These are phyloP conservation scores for Blastobasis adustella DNA, from an alignment of 2,888 invertebrate genomes.

Conservation along the genomic window DNA sequence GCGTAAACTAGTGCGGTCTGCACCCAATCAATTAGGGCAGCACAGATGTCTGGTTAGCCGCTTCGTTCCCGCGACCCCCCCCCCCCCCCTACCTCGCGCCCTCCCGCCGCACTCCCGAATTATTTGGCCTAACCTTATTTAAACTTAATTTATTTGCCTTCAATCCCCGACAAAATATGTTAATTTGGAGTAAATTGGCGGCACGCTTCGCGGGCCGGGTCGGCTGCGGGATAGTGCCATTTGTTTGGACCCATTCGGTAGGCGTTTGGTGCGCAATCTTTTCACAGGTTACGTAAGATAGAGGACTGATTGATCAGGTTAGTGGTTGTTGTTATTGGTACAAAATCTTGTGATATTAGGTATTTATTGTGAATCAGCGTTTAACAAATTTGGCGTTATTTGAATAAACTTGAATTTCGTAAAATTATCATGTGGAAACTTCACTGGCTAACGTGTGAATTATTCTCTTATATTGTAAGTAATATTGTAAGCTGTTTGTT, in stretches of 20 bases:
- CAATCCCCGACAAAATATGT: constrained; percentile 44
- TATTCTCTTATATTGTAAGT: too few species aligned
- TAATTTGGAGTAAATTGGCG: constrained; percentile 37
- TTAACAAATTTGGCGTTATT: too few species aligned
- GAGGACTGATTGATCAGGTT: too few species aligned
- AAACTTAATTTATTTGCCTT: constrained; percentile 40
- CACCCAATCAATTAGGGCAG: neutral
- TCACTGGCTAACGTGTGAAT: too few species aligned
- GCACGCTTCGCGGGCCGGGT: constrained; percentile 12
- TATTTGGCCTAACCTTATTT: constrained; percentile 46
- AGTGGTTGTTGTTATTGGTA: too few species aligned
- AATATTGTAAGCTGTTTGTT: too few species aligned
- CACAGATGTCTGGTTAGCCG: neutral
- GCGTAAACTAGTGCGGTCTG: neutral
- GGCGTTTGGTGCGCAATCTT: neutral
- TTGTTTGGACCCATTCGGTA: neutral
- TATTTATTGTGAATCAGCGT: neutral
- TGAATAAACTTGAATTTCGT: too few species aligned
- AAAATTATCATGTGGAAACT: too few species aligned
- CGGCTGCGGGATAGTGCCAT: too few species aligned
- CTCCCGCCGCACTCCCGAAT: constrained; percentile 17
- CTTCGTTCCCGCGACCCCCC: neutral
- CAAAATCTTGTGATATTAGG: neutral
- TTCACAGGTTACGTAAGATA: neutral
- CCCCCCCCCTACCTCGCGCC: too few species aligned